phyloP scores from a whole-genome alignment of 2,888 invertebrate genomes.

The Synanthedon myopaeformis region DNA sequence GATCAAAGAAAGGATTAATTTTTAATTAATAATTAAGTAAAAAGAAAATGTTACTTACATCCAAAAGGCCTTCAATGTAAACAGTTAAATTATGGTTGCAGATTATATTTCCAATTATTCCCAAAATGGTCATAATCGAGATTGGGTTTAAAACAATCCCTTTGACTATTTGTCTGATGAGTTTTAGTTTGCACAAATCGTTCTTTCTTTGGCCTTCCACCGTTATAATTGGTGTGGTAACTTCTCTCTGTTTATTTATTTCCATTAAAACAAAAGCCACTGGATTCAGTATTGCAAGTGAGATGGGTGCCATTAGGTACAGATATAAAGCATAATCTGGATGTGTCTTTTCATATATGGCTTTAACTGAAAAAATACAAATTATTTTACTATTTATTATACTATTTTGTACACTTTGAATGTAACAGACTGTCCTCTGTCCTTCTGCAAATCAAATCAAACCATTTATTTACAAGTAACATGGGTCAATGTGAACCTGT shows the following conservation, averaged over 20 bases:
- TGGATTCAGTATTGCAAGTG: slow-evolving; percentile 91
- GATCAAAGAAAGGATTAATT: no score
- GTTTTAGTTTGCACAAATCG: slow-evolving; percentile 38
- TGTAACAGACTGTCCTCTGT: no score
- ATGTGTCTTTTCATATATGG: slow-evolving; percentile 86
- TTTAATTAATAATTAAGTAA: no score
- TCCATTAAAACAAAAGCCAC: slow-evolving; percentile 92
- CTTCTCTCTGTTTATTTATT: slow-evolving; percentile 72
- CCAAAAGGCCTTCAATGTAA: slow-evolving; percentile 79
- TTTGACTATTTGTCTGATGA: slow-evolving; percentile 65
- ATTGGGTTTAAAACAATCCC: slow-evolving; percentile 90
- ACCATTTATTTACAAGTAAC: no score
- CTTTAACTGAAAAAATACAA: slow-evolving; percentile 74
- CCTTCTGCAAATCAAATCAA: no score
- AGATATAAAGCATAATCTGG: slow-evolving; percentile 92
- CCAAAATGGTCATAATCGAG: slow-evolving; percentile 92
- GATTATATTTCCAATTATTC: slow-evolving; percentile 85
- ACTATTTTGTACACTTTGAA: no score
- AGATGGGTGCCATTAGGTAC: slow-evolving; percentile 95
- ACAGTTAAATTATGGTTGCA: slow-evolving; percentile 84
- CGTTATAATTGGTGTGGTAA: slow-evolving; percentile 18
- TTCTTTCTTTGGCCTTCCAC: slow-evolving; percentile 20
- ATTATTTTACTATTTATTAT: no score
- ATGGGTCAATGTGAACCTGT: no score
- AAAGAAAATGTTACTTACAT: slow-evolving; percentile 59